phyloP scores from a whole-genome alignment of 1,140 invertebrate species.

The Cataglyphis hispanica region DNA sequence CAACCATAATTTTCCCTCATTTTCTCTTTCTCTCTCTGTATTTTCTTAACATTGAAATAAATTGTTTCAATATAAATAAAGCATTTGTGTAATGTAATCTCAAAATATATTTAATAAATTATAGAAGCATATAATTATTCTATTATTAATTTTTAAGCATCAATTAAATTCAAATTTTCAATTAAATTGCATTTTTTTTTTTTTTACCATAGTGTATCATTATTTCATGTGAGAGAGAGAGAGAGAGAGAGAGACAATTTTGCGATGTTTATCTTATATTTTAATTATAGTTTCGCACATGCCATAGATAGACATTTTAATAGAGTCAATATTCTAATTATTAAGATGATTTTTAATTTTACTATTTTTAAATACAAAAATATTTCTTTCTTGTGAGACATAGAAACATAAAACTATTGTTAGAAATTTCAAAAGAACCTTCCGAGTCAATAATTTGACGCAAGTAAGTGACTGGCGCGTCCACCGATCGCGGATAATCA shows the following conservation, averaged over 20 bases:
- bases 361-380: neutral
- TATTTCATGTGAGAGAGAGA: neutral
- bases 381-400: neutral
- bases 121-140: neutral
- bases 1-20: neutral
- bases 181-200: neutral
- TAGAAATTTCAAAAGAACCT: neutral
- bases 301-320: neutral
- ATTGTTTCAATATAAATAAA: neutral
- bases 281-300: neutral
- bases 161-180: slow-evolving; percentile 13
- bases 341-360: neutral
- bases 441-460: neutral
- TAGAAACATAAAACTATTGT: neutral
- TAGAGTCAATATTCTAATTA: neutral
- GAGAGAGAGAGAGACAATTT: too few species aligned
- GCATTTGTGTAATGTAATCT: neutral
- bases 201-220: neutral
- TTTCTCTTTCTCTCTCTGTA: neutral
- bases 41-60: neutral
- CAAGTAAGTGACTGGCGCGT: slow-evolving; percentile 28
- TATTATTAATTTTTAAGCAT: neutral
- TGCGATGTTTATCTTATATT: neutral
- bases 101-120: slow-evolving; percentile 1
- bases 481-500: slow-evolving; percentile 27